Conservation (phyloP, 2,888 invertebrate species). For the Eulithis prunata region DNA sequence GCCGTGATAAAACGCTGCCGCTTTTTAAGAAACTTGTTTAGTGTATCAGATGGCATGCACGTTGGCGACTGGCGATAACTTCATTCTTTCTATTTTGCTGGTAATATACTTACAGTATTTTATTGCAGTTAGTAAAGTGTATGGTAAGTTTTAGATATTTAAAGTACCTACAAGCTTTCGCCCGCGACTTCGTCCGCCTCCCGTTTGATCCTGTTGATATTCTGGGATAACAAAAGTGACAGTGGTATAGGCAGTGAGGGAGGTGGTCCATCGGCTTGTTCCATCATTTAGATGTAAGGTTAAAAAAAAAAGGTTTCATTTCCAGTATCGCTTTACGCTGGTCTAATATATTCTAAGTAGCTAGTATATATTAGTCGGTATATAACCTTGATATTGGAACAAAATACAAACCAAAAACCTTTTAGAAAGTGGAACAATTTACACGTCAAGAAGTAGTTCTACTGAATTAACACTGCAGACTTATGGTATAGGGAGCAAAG, state of each 20-base stretch:
- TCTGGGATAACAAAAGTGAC: no score
- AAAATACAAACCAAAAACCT: neutral
- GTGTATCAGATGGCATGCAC: conserved; percentile 42
- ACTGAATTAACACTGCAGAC: conserved; percentile 62
- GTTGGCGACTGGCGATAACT: conserved; percentile 29
- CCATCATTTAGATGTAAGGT: no score
- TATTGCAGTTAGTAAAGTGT: neutral
- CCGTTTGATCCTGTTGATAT: no score
- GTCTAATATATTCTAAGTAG: no score
- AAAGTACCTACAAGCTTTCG: no score
- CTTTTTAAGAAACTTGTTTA: conserved; percentile 7
- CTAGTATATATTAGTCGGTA: neutral
- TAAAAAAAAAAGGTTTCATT: no score
- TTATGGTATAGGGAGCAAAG: conserved; percentile 59
- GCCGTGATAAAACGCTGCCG: conserved; percentile 3
- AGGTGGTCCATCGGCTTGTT: no score
- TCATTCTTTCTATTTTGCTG: neutral
- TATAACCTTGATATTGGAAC: neutral
- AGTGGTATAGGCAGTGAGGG: no score
- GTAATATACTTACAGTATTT: neutral
- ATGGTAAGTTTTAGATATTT: no score
- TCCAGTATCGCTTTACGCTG: no score
- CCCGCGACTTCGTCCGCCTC: no score
- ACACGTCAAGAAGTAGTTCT: conserved; percentile 57
- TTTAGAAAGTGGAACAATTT: conserved; percentile 42